phyloP scores from a whole-genome alignment of 2,113 vertebrate species.

The Neolamprologus ventralis region DNA sequence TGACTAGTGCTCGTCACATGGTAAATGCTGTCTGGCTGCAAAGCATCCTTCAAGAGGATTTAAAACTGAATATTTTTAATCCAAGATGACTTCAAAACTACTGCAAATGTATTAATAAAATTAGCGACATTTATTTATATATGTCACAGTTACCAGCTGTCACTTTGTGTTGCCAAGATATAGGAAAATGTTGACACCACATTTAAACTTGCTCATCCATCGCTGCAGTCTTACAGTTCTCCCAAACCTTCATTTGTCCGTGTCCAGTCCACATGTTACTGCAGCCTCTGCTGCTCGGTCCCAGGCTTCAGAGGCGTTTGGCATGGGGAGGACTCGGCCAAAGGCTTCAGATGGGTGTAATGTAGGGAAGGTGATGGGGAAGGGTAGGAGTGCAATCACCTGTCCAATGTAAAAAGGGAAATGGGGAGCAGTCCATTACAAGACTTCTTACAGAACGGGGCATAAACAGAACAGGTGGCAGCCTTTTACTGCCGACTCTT shows the following conservation, averaged over 20 bases:
- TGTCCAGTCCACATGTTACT: constrained; percentile 29
- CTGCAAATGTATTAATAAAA: not conserved
- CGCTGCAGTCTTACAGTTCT: not conserved
- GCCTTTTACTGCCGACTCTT: constrained; percentile 88
- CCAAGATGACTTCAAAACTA: not conserved
- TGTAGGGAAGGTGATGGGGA: not conserved
- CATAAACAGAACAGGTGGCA: constrained; percentile 55
- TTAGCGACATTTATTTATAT: not conserved
- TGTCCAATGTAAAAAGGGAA: constrained; percentile 30
- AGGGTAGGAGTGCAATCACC: constrained; percentile 47
- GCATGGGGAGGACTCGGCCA: constrained; percentile 16
- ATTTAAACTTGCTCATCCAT: not conserved
- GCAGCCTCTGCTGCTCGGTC: constrained; percentile 30
- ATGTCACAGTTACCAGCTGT: not conserved
- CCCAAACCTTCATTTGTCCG: not conserved
- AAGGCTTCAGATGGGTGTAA: constrained; percentile 22
- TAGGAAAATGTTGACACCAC: not conserved
- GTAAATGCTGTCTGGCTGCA: not conserved
- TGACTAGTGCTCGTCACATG: not conserved
- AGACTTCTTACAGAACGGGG: constrained; percentile 45
- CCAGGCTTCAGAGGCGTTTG: constrained; percentile 23
- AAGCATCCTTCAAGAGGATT: not conserved
- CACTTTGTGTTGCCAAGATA: not conserved
- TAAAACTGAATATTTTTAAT: not conserved
- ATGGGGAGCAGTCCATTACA: constrained; percentile 20